Percentiles rank a stretch among this genome's conserved stretches.
phyloP scores from a whole-genome alignment of 2,888 invertebrate genomes.

The Hedya salicella region DNA sequence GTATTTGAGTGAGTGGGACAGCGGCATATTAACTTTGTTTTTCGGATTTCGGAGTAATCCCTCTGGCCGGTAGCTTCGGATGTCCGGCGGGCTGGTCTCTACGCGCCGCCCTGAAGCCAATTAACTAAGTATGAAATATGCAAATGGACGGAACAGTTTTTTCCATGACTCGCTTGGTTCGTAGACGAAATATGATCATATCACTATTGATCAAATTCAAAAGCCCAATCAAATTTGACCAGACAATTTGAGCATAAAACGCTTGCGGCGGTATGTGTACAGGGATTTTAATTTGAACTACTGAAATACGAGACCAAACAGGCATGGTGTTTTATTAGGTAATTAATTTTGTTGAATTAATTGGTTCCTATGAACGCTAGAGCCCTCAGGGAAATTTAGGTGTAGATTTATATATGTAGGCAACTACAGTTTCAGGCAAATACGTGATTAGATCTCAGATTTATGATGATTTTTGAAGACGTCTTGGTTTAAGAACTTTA shows the following conservation, averaged over 20 bases:
- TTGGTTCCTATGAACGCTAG: no score
- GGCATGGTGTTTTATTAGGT: neutral
- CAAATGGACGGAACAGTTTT: constrained; percentile 57
- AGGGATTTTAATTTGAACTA: constrained; percentile 4
- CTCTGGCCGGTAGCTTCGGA: constrained; percentile 52
- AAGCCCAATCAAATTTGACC: neutral
- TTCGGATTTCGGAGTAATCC: no score
- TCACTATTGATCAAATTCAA: no score
- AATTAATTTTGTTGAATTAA: constrained; percentile 6
- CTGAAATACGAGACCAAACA: neutral
- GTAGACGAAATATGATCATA: constrained; percentile 20
- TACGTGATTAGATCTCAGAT: no score
- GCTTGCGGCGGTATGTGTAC: neutral
- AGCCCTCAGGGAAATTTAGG: no score
- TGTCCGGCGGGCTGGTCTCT: constrained; percentile 50
- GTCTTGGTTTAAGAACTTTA: no score
- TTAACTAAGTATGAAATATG: constrained; percentile 72
- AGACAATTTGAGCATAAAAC: constrained; percentile 2
- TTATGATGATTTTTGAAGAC: no score
- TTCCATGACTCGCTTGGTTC: constrained; percentile 46
- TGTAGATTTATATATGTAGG: no score
- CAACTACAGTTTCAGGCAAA: no score
- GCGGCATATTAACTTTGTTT: no score
- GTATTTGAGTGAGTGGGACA: no score
- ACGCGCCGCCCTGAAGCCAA: constrained; percentile 62